Percentiles rank a stretch among this genome's conserved stretches.
Evolutionary conservation across 2,113 vertebrate species (phyloP).

Genomic region (Clarias macrocephalus): DNA sequence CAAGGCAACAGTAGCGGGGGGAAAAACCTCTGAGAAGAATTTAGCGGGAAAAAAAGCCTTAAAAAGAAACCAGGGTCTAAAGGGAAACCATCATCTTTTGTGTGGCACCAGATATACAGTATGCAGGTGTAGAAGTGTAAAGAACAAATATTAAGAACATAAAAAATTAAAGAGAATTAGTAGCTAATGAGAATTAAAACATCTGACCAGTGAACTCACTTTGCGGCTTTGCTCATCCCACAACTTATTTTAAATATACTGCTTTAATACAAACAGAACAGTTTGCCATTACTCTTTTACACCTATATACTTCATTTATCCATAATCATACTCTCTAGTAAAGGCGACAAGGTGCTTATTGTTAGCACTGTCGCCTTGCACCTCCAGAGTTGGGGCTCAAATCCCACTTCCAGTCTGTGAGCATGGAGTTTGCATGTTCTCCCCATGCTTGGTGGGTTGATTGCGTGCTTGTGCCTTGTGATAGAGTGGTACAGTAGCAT

Average conservation of each 20-base stretch:
- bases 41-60: neutral
- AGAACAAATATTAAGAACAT: neutral
- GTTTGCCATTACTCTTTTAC: neutral
- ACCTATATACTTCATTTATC: neutral
- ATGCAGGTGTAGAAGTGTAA: neutral
- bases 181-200: neutral
- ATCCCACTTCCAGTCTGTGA: no score
- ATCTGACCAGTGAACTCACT: neutral
- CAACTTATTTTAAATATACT: neutral
- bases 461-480: no score
- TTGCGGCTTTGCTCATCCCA: neutral
- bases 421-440: no score
- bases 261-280: neutral
- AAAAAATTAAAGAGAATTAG: neutral
- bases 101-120: neutral
- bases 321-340: neutral
- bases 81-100: neutral
- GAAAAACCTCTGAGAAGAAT: neutral
- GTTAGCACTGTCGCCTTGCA: no score
- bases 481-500: no score
- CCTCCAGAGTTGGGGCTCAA: no score
- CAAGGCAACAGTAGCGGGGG: neutral
- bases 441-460: no score
- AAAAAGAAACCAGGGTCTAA: neutral
- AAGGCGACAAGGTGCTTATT: no score